Evolutionary conservation across 2,113 vertebrate species (phyloP), one percentile per base, ranked within the genome.

Genomic region (Antechinus stuartii): DNA sequence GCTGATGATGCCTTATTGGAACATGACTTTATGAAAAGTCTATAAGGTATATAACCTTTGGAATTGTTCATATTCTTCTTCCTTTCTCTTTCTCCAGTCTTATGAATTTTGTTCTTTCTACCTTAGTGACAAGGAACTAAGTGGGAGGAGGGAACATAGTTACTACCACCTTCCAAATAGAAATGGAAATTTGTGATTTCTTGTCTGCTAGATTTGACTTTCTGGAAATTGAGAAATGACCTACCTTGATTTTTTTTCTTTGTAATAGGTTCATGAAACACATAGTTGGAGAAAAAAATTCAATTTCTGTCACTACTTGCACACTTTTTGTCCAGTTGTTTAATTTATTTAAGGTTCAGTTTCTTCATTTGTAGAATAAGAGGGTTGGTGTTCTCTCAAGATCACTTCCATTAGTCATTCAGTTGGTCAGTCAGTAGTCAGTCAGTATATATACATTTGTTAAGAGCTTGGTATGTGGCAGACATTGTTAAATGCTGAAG

Each of bases 301-400:
- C n/a, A 84, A 84, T 84, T n/a, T 84, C 68, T 84, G n/a, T 42
- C 68, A 84, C n/a, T 42, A 42, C 3, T 42, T 84, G 68, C 8
- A 1, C 68, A 23, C 23, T 42, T 84, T 42, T 84, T 19, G 68
- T 24, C 2, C 92, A 93, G 76, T 93, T 11, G 56, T 35, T 55
- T 90, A 46, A 35, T 16, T 19, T 93, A 23, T 96, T 27, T 6
- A n/a, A 93, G 16, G 93, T 89, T 96, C 91, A 91, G 53, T 93
- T 95, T 95, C n/a, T 91, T 96, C 94, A 49, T 89, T 91, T 94
- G 54, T 56, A 93, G 53, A 94, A 91, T 93, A 61, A 90, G 25
- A 42, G 19, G 93, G n/a, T 84, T 84, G n/a, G 68, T 68, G 68
- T n/a, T 42, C 42, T 84, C 68, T 84, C 6, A 84, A 84, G 68